Conservation (phyloP, 2,113 vertebrate species). For the Uropsilus gracilis region DNA sequence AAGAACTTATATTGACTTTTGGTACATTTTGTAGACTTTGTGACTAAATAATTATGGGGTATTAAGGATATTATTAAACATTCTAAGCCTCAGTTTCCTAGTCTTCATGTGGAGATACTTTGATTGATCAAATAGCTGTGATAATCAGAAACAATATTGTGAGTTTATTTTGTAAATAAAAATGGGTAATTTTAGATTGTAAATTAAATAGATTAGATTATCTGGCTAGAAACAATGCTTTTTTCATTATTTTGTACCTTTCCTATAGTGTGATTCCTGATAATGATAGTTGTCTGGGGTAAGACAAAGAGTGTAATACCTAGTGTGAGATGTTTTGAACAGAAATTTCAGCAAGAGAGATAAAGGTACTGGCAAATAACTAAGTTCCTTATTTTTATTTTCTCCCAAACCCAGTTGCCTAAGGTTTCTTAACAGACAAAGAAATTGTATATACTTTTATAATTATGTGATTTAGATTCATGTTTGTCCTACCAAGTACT, state of each 20-base stretch:
- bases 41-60: not conserved
- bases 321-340: not conserved
- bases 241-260: not conserved
- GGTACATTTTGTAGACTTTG: not conserved
- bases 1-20: not conserved
- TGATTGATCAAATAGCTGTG: not conserved
- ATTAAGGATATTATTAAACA: not conserved
- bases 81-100: not conserved
- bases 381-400: not conserved
- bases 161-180: not conserved
- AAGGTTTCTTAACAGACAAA: not conserved
- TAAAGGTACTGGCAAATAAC: not conserved
- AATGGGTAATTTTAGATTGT: not conserved
- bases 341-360: conserved; percentile 1
- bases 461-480: too few relatives aligned
- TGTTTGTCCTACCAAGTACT: too few relatives aligned
- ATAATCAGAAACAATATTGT: not conserved
- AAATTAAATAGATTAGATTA: conserved; percentile 4
- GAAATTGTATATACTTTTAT: not conserved
- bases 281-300: not conserved
- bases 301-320: not conserved
- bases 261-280: not conserved
- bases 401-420: not conserved
- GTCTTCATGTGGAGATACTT: not conserved
- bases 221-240: not conserved